A percentile compares a stretch with the other conserved stretches of the same genome.
These are phyloP conservation scores for Ormia ochracea DNA, from an alignment of 2,888 invertebrate genomes.

Conservation along the genomic window DNA sequence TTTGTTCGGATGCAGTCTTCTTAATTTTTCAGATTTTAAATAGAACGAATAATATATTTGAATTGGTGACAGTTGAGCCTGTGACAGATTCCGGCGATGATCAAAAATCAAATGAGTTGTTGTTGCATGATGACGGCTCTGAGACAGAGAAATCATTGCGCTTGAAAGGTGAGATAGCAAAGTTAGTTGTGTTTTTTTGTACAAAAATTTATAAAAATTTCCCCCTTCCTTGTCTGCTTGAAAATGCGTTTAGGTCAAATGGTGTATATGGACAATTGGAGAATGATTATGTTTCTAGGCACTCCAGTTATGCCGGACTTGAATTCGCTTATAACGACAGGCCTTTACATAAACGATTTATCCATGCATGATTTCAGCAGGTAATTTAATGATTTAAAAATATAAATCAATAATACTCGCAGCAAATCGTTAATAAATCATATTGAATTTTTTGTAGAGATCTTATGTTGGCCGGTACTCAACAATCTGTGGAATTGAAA, in stretches of 20 bases:
- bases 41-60: constrained; percentile 97
- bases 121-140: constrained; percentile 80
- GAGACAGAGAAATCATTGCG: constrained; percentile 86
- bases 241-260: constrained; percentile 88
- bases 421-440: too few species aligned
- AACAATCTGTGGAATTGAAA: constrained; percentile 97
- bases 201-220: neutral
- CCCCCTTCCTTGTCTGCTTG: too few species aligned
- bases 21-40: constrained; percentile 85
- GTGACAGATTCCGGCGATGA: constrained; percentile 83
- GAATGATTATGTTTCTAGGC: constrained; percentile 97
- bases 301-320: constrained; percentile 97
- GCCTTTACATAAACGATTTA: constrained; percentile 97
- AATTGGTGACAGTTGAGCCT: constrained; percentile 91
- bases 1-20: too few species aligned
- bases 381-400: constrained; percentile 75
- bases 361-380: constrained; percentile 99
- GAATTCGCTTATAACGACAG: constrained; percentile 93
- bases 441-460: constrained; percentile 80
- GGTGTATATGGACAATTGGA: constrained; percentile 99
- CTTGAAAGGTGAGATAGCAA: constrained; percentile 82
- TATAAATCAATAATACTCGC: too few species aligned
- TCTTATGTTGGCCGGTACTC: constrained; percentile 96
- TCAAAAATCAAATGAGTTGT: constrained; percentile 78
- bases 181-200: neutral